Evolutionary conservation across 2,888 invertebrate species (phyloP).

Genomic region (Anorthoa munda): DNA sequence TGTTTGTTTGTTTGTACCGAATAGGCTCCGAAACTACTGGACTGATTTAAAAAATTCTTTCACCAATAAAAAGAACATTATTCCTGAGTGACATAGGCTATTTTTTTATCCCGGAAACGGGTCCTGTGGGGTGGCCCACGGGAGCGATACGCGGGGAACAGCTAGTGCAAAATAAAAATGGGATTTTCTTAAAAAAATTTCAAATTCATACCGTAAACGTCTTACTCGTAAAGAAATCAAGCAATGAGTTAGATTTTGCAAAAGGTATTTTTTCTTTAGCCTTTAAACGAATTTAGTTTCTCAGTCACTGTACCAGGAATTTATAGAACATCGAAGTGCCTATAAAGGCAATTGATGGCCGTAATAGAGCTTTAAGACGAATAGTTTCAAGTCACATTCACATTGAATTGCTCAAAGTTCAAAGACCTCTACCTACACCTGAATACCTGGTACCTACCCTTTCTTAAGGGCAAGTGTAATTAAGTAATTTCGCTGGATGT

Average conservation of each 20-base stretch:
- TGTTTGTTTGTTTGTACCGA: no score
- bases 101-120: no score
- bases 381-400: constrained; percentile 3
- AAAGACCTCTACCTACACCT: constrained; percentile 1
- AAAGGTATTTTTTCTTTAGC: background rate
- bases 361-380: constrained; percentile 20
- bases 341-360: constrained; percentile 25
- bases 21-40: no score
- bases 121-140: no score
- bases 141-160: no score
- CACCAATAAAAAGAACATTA: no score
- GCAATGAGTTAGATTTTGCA: background rate
- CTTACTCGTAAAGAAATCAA: background rate
- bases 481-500: constrained; percentile 25
- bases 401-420: constrained; percentile 24
- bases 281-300: background rate
- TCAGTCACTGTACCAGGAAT: background rate
- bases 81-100: no score
- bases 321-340: constrained; percentile 33
- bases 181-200: background rate
- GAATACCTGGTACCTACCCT: background rate
- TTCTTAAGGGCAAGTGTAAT: constrained; percentile 8
- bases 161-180: no score
- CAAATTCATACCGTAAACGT: background rate
- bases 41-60: no score